Evolutionary conservation across 2,797 vertebrate species (phyloP), one percentile per base, ranked within the genome.

Genomic region (Sebastes cheni): DNA sequence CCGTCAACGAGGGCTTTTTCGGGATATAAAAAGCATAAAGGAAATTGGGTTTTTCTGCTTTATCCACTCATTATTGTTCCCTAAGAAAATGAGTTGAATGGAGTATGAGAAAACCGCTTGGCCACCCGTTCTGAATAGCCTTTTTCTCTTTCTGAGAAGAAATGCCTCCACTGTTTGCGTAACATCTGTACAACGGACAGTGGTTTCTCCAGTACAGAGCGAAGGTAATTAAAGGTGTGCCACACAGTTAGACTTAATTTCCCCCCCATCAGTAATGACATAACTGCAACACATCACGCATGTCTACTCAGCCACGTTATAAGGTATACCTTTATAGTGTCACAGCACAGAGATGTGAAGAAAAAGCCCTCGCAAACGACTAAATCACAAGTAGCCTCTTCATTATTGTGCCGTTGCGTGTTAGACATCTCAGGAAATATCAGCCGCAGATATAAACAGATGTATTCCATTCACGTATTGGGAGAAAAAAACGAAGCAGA

Each of bases 41-140:
- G 89, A 93, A 95, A 95, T 95, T 94, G 92, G 90, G 89, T 94
- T 94, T 93, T 93, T 93, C 90, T 92, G 91, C 94, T 94, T 95
- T 94, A 95, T 95, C 93, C 92, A 90, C 90, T 95, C 89, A 94
- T 95, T 95, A 95, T 95, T 94, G 94, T 93, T 92, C 89, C 86
- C 86, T 85, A 90, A 92, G 91, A 93, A 95, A 94, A 95, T 93
- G 79, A 92, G 90, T 90, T 92, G 91, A 94, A 94, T 93, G 80
- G 88, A 87, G 85, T 67, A 91, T 80, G 83, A 87, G 89, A 88
- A 95, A 94, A 94, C 23, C 58, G 87, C 87, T 92, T 79, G 88
- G 92, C 91, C 90, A 92, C 91, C 86, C 88, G 83, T 83, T 93
- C 87, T 86, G 83, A 91, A 81, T 67, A 76, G 78, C 61, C 70